phyloP scores from a whole-genome alignment of 2,888 invertebrate species.

The Heteropelma amictum region DNA sequence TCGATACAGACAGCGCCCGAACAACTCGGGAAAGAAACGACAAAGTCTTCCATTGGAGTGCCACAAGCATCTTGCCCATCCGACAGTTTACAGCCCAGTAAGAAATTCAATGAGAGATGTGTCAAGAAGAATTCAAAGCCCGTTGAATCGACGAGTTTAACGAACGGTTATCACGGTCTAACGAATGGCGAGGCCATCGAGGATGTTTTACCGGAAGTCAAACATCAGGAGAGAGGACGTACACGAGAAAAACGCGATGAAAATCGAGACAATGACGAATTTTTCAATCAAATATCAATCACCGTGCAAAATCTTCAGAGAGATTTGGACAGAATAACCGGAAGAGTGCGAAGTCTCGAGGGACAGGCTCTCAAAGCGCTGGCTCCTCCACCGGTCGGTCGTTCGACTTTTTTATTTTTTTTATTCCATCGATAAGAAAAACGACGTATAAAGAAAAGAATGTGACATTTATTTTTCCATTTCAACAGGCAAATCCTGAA shows the following conservation, averaged over 20 bases:
- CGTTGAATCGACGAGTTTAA: conserved; percentile 54
- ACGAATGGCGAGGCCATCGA: conserved; percentile 51
- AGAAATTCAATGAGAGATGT: conserved; percentile 8
- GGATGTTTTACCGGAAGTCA: conserved; percentile 53
- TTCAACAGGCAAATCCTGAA: no score
- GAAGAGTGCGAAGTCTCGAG: conserved; percentile 77
- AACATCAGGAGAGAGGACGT: conserved; percentile 64
- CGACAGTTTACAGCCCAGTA: conserved; percentile 23
- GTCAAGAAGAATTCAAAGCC: conserved; percentile 17
- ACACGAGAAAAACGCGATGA: conserved; percentile 68
- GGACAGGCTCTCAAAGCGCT: conserved; percentile 69
- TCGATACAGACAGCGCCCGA: conserved; percentile 72
- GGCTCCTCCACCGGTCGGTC: conserved; percentile 65
- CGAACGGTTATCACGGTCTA: conserved; percentile 62
- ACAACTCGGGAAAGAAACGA: conserved; percentile 66
- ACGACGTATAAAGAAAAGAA: no score
- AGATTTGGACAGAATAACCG: conserved; percentile 78
- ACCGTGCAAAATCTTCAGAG: conserved; percentile 78
- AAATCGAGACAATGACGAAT: conserved; percentile 70
- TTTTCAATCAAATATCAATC: conserved; percentile 78
- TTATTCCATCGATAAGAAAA: no score
- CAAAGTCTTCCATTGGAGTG: conserved; percentile 61
- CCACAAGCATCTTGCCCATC: conserved; percentile 60
- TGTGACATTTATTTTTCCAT: not conserved
- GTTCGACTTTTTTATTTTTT: not conserved